A percentile compares a stretch with the other conserved stretches of the same genome.
phyloP scores from a whole-genome alignment of 2,797 vertebrate genomes.

The Pangasius sanitwongsei region DNA sequence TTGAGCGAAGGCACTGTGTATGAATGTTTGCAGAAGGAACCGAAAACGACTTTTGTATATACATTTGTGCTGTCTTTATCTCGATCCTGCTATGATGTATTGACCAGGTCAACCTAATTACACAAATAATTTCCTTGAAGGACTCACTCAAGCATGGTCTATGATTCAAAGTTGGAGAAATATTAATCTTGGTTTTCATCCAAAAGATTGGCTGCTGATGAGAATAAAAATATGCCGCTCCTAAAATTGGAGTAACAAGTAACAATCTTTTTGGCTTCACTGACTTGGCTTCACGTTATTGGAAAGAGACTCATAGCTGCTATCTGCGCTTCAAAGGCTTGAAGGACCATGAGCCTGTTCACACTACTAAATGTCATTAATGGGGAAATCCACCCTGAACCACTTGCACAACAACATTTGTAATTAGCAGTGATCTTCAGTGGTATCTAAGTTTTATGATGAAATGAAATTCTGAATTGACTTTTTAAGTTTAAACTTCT shows the following conservation, averaged over 20 bases:
- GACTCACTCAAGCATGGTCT: background rate
- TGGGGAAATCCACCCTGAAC: background rate
- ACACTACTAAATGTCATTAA: background rate
- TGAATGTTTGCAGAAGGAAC: background rate
- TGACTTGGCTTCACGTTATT: background rate
- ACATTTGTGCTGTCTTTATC: background rate
- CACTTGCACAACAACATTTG: background rate
- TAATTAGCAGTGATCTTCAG: background rate
- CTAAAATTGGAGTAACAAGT: background rate
- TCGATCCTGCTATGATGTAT: background rate
- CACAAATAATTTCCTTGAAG: conserved; percentile 4
- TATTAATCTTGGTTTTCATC: conserved; percentile 30
- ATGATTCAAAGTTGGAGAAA: conserved; percentile 12
- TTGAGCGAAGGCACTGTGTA: background rate
- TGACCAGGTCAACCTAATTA: background rate
- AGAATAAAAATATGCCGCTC: conserved; percentile 6
- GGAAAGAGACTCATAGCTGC: background rate
- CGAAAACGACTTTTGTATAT: background rate
- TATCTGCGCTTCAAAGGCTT: background rate
- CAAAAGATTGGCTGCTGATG: conserved; percentile 31
- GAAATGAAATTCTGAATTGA: background rate
- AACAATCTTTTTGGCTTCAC: background rate
- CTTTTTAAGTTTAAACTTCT: background rate
- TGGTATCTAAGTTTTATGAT: background rate
- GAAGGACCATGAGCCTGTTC: background rate